A percentile compares a stretch with the other conserved stretches of the same genome.
Conservation (phyloP, 2,888 invertebrate species). For the Trimorus sp. region DNA sequence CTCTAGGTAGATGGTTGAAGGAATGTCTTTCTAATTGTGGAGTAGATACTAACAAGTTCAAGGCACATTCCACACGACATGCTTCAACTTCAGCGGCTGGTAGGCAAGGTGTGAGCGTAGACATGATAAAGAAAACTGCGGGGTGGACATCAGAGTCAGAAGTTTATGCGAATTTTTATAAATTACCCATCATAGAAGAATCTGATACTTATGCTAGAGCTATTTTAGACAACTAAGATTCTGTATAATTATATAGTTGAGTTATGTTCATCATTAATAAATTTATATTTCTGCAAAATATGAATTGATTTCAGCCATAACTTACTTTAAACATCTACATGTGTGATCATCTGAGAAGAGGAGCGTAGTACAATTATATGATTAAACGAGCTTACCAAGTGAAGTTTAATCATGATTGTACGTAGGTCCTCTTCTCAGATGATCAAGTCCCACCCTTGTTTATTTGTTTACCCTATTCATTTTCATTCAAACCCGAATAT, state of each 20-base stretch:
- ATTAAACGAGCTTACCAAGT: conserved; percentile 17
- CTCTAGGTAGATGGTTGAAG: not conserved
- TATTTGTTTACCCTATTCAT: too few species aligned
- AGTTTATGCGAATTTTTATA: conserved; percentile 45
- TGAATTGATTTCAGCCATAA: not conserved
- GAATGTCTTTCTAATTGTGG: not conserved
- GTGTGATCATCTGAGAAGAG: conserved; percentile 10
- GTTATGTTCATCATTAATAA: not conserved
- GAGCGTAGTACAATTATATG: too few species aligned
- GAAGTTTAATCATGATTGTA: conserved; percentile 9
- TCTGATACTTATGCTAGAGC: conserved; percentile 11
- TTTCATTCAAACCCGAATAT: too few species aligned
- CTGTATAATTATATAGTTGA: not conserved
- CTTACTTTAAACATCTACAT: conserved; percentile 34
- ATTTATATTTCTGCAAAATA: not conserved
- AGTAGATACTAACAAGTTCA: conserved; percentile 11
- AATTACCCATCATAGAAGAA: conserved; percentile 20
- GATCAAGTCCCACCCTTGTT: not conserved
- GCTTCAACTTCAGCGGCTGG: conserved; percentile 45
- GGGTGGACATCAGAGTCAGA: conserved; percentile 34
- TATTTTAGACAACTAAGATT: not conserved
- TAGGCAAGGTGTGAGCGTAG: conserved; percentile 34
- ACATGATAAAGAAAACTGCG: conserved; percentile 41
- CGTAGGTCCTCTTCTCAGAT: not conserved
- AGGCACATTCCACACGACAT: conserved; percentile 31